Conservation (phyloP, 2,797 vertebrate genomes). For the Streptopelia turtur region DNA sequence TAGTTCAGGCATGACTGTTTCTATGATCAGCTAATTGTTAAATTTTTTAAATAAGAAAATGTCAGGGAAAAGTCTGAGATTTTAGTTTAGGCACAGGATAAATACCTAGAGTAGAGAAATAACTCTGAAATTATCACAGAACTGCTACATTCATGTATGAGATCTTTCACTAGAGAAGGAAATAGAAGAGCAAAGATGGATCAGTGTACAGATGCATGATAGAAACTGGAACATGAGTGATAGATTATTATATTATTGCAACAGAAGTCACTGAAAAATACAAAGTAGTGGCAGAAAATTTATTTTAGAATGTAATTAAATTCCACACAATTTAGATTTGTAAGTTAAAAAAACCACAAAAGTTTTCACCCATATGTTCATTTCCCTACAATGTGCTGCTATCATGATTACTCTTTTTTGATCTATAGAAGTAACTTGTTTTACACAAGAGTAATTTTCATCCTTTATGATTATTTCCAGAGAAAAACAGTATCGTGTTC, state of each 20-base stretch:
- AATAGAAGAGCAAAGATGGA: background rate
- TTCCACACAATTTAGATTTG: fast-evolving
- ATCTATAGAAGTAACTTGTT: background rate
- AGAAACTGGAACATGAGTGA: background rate
- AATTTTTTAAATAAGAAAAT: background rate
- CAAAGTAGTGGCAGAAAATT: background rate
- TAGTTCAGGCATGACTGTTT: background rate
- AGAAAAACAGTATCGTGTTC: background rate
- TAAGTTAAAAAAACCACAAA: no score
- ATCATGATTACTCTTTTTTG: background rate
- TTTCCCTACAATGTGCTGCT: background rate
- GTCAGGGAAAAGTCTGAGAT: background rate
- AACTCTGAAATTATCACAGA: background rate
- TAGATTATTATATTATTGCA: background rate
- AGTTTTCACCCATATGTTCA: background rate
- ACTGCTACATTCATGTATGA: background rate
- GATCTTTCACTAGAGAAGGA: background rate
- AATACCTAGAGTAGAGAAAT: background rate
- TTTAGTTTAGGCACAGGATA: background rate
- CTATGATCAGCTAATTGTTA: background rate
- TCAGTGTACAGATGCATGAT: background rate
- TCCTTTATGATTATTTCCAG: background rate
- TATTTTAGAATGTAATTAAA: background rate
- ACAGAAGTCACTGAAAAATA: background rate
- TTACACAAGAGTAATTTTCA: background rate